Conservation (phyloP, 30 jellyfish, hydroid and myxozoan genomes). For the Haliclystus octoradiatus region DNA sequence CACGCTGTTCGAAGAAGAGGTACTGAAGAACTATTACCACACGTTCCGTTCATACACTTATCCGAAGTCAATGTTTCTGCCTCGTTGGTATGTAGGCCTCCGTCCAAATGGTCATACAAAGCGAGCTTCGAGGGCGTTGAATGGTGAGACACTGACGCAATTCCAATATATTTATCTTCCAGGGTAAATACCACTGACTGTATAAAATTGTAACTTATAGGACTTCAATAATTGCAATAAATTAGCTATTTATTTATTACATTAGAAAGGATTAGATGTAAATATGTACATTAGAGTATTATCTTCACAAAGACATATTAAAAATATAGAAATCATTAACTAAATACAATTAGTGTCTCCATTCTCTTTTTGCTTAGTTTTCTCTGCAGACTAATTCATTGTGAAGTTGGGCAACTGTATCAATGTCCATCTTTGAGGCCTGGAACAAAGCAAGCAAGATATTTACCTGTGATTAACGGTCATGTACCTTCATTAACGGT, state of each 20-base stretch:
- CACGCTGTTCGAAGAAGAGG: constrained; percentile 35
- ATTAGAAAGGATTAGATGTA: too few species aligned
- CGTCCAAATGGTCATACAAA: constrained; percentile 39
- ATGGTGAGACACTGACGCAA: constrained; percentile 31
- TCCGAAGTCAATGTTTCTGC: constrained; percentile 2
- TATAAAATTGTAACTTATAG: too few species aligned
- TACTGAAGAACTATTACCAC: constrained; percentile 31
- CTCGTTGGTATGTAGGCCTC: constrained; percentile 41
- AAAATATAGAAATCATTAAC: too few species aligned
- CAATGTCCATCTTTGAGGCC: constrained; percentile 40
- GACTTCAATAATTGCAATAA: too few species aligned
- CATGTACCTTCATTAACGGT: too few species aligned
- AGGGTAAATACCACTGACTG: too few species aligned
- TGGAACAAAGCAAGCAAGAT: background rate
- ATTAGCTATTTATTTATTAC: too few species aligned
- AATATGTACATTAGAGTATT: too few species aligned
- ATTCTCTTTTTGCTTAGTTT: too few species aligned
- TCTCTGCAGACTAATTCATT: constrained; percentile 26
- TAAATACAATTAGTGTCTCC: too few species aligned
- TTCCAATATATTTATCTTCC: constrained; percentile 9
- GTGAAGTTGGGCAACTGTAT: constrained; percentile 26
- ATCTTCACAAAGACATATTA: too few species aligned
- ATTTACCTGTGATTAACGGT: background rate
- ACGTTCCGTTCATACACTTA: constrained; percentile 24
- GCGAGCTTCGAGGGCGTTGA: constrained; percentile 33